Conservation (phyloP, 1,140 invertebrate species). For the Oscheius sp. region DNA sequence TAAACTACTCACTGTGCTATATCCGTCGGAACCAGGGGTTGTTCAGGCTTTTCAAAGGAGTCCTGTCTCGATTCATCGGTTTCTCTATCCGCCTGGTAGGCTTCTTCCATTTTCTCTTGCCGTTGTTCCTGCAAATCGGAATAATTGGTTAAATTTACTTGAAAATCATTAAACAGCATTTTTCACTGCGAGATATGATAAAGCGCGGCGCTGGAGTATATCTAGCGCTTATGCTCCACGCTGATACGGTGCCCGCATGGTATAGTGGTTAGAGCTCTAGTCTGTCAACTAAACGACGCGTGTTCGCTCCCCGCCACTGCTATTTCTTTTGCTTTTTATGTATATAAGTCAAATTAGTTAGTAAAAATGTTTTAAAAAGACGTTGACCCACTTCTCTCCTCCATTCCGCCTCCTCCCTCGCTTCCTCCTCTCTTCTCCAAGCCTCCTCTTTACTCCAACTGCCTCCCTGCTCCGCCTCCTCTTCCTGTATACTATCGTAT, state of each 20-base stretch:
- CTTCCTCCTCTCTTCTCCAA: background rate
- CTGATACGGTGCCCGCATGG: no score
- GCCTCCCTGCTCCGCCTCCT: conserved; percentile 9
- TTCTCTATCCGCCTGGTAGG: background rate
- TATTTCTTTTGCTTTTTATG: no score
- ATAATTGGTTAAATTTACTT: no score
- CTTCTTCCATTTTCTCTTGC: background rate
- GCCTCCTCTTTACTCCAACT: conserved; percentile 24
- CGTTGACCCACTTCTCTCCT: background rate
- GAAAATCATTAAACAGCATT: no score
- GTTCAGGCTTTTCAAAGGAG: background rate
- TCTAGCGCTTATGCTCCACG: no score
- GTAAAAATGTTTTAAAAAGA: no score
- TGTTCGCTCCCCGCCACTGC: conserved; percentile 14
- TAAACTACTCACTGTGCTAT: background rate
- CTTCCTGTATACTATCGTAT: conserved; percentile 30
- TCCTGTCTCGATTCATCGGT: background rate
- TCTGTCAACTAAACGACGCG: background rate
- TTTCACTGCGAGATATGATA: no score
- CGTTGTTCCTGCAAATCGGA: no score
- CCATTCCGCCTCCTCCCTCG: background rate
- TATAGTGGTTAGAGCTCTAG: no score
- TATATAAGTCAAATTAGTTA: no score
- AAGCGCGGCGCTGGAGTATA: no score
- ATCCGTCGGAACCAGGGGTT: background rate